Evolutionary conservation across 2,888 invertebrate species (phyloP), one percentile per base, ranked within the genome.

Genomic region (Chesias legatella): DNA sequence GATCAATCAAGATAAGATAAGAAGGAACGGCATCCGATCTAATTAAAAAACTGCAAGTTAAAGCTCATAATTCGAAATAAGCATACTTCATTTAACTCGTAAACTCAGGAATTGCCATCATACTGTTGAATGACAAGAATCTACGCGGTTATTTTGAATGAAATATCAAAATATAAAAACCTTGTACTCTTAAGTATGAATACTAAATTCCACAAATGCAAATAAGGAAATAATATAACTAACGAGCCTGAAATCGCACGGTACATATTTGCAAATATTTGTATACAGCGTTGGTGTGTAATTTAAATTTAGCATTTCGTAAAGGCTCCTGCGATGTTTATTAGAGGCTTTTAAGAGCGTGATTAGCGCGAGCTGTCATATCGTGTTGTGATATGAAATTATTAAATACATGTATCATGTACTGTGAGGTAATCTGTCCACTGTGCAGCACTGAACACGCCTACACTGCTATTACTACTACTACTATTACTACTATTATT

Each of bases 281-380:
- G 27, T 44, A 34, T 37, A 33, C 31, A 34, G 41, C 43, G 48
- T 39, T 45, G 50, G 51, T 50, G 38, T 40, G 44, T 48, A 58
- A 57, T 54, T 58, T 48, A 60, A 58, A 56, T 53, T 58, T 48
- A 60, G 58, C 54, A 58, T 59, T 53, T 45, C 43, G 42, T 42
- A 67, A 77, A 74, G 78, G 77, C 63, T 67, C 50, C 48, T 48
- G 52, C 58, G 55, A 69, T 65, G 67, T 52, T 53, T 57, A 59
- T 51, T 50, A 51, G 48, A 36, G 46, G 44, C 13, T 52, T 53
- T 51, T 44, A 31, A 53, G 59, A 63, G 55, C 52, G 58, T 63
- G 71, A 78, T 76, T 77, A 77, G 67, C 73, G 68, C 70, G 64
- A 67, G 66, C 13, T 5, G 11, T 11, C 53, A 59, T 58, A 68